These are phyloP conservation scores for Oryzias curvinotus DNA, from an alignment of 2,113 vertebrate genomes.

Conservation along the genomic window DNA sequence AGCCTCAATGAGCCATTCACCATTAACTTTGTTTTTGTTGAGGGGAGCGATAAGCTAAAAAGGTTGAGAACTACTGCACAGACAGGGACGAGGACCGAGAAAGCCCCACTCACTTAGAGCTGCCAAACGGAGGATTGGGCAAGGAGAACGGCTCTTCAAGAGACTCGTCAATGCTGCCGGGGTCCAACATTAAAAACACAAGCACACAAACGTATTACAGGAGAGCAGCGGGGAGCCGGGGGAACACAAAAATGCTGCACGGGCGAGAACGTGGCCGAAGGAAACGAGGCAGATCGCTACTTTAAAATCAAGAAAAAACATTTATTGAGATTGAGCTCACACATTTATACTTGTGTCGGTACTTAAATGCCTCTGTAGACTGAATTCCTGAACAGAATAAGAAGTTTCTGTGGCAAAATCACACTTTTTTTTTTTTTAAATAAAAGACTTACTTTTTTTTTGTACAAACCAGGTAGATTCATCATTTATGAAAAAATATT, in stretches of 20 bases:
- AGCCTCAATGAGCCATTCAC: not conserved
- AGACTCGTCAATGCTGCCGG: conserved; percentile 79
- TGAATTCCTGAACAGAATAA: too few relatives aligned
- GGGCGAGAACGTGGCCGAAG: not conserved
- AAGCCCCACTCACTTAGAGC: conserved; percentile 80
- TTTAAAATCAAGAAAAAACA: conserved; percentile 3
- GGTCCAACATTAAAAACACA: conserved; percentile 70
- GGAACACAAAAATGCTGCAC: not conserved
- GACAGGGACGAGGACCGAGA: conserved; percentile 32
- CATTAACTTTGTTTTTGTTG: not conserved
- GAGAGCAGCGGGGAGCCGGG: conserved; percentile 7
- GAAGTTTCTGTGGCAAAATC: too few relatives aligned
- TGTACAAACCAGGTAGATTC: too few relatives aligned
- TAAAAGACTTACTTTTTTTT: too few relatives aligned
- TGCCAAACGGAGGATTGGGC: conserved; percentile 71
- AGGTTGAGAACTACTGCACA: conserved; percentile 58
- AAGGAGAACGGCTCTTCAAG: conserved; percentile 74
- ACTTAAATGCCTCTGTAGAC: too few relatives aligned
- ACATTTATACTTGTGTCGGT: too few relatives aligned
- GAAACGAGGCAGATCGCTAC: not conserved
- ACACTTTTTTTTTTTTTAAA: too few relatives aligned
- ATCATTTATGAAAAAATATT: too few relatives aligned
- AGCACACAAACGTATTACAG: conserved; percentile 49
- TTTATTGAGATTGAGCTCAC: not conserved
- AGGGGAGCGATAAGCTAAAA: conserved; percentile 13